phyloP scores from a whole-genome alignment of 1,140 invertebrate genomes.

The Oreohelix idahoensis region DNA sequence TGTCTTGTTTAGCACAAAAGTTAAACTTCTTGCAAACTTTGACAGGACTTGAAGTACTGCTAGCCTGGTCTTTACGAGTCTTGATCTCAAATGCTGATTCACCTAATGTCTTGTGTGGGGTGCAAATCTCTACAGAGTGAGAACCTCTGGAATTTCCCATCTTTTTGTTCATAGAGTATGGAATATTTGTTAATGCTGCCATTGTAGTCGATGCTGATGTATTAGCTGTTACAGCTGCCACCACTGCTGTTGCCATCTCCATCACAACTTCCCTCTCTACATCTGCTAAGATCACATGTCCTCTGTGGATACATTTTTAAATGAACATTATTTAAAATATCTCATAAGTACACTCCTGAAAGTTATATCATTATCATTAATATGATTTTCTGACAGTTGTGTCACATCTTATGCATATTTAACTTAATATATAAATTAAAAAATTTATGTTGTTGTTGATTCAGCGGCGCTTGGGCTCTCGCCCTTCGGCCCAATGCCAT shows the following conservation, averaged over 20 bases:
- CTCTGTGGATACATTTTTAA: conserved; percentile 23
- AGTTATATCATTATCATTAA: no score
- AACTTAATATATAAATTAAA: no score
- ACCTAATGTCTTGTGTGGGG: background rate
- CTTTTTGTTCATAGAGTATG: background rate
- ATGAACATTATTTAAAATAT: background rate
- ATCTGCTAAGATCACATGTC: conserved; percentile 20
- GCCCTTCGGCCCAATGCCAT: no score
- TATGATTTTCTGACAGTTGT: no score
- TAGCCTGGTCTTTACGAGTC: conserved; percentile 16
- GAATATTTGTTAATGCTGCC: background rate
- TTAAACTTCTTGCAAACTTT: conserved; percentile 1
- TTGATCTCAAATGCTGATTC: conserved; percentile 13
- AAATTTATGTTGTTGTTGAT: no score
- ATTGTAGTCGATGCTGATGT: background rate
- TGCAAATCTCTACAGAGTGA: background rate
- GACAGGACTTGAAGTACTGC: conserved; percentile 26
- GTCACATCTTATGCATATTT: no score
- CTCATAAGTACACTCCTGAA: no score
- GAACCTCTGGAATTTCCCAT: background rate
- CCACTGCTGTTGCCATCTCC: conserved; percentile 20
- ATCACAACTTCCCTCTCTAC: conserved; percentile 28
- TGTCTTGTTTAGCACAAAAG: background rate
- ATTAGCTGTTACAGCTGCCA: background rate
- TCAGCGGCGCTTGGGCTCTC: no score